These are phyloP conservation scores for Morpho helenor DNA, from an alignment of 2,888 invertebrate species.

Conservation along the genomic window DNA sequence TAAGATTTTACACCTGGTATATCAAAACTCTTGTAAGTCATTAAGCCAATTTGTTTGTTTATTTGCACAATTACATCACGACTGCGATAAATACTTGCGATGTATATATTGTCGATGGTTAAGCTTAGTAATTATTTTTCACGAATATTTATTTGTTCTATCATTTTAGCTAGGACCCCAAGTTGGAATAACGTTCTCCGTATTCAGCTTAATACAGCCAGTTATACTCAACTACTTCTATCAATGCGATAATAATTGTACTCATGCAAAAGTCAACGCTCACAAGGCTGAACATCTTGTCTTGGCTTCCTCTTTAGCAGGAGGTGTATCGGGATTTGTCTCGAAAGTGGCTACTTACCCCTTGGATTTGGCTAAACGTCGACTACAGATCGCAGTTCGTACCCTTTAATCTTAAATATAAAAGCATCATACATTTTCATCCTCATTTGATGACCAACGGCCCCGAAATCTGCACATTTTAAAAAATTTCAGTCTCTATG, in stretches of 20 bases:
- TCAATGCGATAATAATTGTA: constrained; percentile 25
- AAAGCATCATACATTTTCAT: neutral
- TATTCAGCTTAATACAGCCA: constrained; percentile 52
- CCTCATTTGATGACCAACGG: too few relatives aligned
- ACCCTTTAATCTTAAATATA: neutral
- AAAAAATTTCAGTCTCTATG: too few relatives aligned
- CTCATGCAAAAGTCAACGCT: constrained; percentile 23
- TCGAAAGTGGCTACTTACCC: constrained; percentile 92
- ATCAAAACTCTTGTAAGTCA: too few relatives aligned
- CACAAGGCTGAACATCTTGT: constrained; percentile 42
- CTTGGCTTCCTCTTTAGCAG: constrained; percentile 74
- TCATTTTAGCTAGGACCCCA: constrained; percentile 61
- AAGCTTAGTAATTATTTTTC: neutral
- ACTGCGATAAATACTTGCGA: too few relatives aligned
- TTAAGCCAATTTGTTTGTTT: too few relatives aligned
- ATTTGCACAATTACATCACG: too few relatives aligned
- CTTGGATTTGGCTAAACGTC: constrained; percentile 90
- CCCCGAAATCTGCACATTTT: too few relatives aligned
- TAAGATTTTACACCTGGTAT: too few relatives aligned
- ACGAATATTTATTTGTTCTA: neutral
- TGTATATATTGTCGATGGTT: too few relatives aligned
- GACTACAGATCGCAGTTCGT: constrained; percentile 88
- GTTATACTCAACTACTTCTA: constrained; percentile 35
- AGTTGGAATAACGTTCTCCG: constrained; percentile 56
- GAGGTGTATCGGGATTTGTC: constrained; percentile 84